Conservation (phyloP, 2,797 vertebrate genomes). For the Sebastes paucispinis region DNA sequence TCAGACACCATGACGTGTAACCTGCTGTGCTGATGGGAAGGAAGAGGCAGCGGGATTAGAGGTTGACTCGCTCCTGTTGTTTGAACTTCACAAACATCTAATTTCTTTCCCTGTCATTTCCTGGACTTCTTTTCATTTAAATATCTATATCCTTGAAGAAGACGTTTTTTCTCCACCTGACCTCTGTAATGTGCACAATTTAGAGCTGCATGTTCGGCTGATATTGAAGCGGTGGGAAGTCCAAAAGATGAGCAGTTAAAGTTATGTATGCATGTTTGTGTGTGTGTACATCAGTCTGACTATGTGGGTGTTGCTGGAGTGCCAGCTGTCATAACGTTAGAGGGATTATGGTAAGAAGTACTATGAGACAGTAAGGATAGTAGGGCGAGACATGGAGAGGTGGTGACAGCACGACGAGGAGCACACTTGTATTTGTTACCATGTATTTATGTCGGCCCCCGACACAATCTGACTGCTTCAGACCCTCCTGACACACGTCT, state of each 20-base stretch:
- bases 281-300: slow-evolving; percentile 25
- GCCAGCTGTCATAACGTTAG: slow-evolving; percentile 65
- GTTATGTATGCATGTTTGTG: neutral
- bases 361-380: slow-evolving; percentile 44
- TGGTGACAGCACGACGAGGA: slow-evolving; percentile 40
- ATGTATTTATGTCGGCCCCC: slow-evolving; percentile 26
- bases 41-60: slow-evolving; percentile 44
- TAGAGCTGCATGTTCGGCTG: neutral
- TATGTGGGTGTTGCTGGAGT: slow-evolving; percentile 67
- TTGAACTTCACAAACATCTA: slow-evolving; percentile 23
- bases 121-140: neutral
- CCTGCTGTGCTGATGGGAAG: slow-evolving; percentile 35
- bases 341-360: slow-evolving; percentile 72
- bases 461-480: slow-evolving; percentile 31
- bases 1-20: slow-evolving; percentile 32
- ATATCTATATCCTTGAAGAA: neutral
- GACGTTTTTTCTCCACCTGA: neutral
- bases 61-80: slow-evolving; percentile 31
- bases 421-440: neutral
- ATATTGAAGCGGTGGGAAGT: neutral
- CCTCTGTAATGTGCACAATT: neutral
- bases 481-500: slow-evolving; percentile 29
- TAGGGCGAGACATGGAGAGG: slow-evolving; percentile 28
- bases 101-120: slow-evolving; percentile 10
- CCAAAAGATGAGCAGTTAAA: slow-evolving; percentile 1